phyloP scores from a whole-genome alignment of 2,888 invertebrate genomes.

The Ptilodon capucinus region DNA sequence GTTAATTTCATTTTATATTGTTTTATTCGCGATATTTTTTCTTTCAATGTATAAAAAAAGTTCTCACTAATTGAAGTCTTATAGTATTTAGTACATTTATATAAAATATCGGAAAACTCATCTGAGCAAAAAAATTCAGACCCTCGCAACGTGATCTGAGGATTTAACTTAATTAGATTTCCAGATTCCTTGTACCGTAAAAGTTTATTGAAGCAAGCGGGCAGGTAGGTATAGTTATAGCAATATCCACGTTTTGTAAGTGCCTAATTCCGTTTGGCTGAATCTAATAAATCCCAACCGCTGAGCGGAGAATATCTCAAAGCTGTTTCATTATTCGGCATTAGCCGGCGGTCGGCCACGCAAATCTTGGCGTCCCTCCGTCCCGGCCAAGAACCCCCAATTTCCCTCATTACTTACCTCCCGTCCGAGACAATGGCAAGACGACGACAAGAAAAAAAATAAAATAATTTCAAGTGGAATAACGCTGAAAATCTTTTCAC shows the following conservation, averaged over 20 bases:
- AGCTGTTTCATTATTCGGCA: slow-evolving; percentile 79
- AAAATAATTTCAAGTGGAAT: slow-evolving; percentile 83
- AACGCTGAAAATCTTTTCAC: slow-evolving; percentile 83
- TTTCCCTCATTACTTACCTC: slow-evolving; percentile 83
- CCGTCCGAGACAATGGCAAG: slow-evolving; percentile 81
- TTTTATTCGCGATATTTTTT: too few species aligned
- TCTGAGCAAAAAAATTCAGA: neutral
- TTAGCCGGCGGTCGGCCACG: slow-evolving; percentile 77
- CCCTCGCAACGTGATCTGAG: neutral
- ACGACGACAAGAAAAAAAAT: slow-evolving; percentile 77
- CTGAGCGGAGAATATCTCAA: slow-evolving; percentile 69
- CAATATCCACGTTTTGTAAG: slow-evolving; percentile 43
- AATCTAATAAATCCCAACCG: slow-evolving; percentile 75
- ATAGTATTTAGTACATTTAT: too few species aligned
- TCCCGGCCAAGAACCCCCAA: slow-evolving; percentile 73
- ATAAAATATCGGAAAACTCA: too few species aligned
- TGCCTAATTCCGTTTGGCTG: slow-evolving; percentile 67
- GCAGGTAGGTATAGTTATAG: slow-evolving; percentile 31
- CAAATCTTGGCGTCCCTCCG: slow-evolving; percentile 75
- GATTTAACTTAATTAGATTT: slow-evolving; percentile 16
- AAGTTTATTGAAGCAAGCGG: slow-evolving; percentile 29
- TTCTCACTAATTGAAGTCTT: too few species aligned
- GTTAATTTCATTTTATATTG: neutral
- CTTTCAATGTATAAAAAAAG: too few species aligned
- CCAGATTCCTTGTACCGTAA: slow-evolving; percentile 14